Base-by-base conservation (phyloP, 2,113 vertebrate species). In the Trachemys scripta region DNA sequence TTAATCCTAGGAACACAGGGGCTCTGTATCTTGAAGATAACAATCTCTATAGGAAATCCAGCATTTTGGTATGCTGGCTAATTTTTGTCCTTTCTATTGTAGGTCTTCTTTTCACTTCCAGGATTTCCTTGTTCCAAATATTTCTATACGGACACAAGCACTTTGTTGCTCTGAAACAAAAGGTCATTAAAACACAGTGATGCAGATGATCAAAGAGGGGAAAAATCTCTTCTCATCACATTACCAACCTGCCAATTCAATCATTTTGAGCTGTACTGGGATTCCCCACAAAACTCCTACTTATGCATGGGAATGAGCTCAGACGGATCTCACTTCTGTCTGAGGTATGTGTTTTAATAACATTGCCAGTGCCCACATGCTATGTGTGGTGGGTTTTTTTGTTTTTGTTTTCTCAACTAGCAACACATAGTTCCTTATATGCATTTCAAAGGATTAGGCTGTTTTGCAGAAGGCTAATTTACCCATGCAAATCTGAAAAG, bases 131-230 rank as follows among this genome's bases (percentile, higher is more conserved):
- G 80, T 57, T 96, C 27, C 78, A 57, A 57, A 22, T 90, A 85
- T 81, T 95, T 90, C 88, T 82, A 92, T 19, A 38, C 8, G 69
- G 85, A 93, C 27, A 25, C 53, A 78, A 90, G 69, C 5, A 3
- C 24, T 56, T 87, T 49, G 53, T 85, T 86, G 80, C 54, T 89
- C 94, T 98, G 94, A 91, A 98, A 96, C 91, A 90, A 97, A 96
- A 97, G 24, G 54, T 94, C 78, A 95, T 24, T 93, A 91, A 96
- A 47, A 56, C 24, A 72, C 38, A 90, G 50, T 35, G 78, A 35
- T 78, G 42, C 81, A 92, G 69, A 88, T 93, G 75, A 96, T 54
- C 31, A 94, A 90, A 91, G 82, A 11, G 88, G 84, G 83, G 83
- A 92, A 93, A 92, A 95, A 50, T 6, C 84, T 92, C 88, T 96